Base-by-base conservation (phyloP, 2,113 vertebrate species). In the Prietella phreatophila region DNA sequence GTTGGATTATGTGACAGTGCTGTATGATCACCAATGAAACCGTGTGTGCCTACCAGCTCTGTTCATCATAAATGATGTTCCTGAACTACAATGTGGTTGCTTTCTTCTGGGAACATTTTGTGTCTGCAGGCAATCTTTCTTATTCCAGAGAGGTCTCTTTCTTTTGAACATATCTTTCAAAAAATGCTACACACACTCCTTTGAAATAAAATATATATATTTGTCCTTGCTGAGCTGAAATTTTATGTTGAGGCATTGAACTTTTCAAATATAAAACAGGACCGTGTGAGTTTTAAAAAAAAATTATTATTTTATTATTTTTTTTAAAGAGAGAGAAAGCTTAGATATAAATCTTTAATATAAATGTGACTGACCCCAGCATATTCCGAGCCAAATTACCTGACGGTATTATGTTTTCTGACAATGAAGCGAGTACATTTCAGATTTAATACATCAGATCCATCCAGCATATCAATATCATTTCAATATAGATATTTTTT, bases 101-200 rank as follows among this genome's bases (percentile, higher is more conserved):
- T n/a, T 30, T 76, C 56, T 67, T 76, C 50, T 81, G 67, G 63
- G 63, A 85, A 58, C 47, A 47, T 60, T 79, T 85, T 71, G 25
- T 85, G 55, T 20, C 82, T 80, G 27, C 58, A 55, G 63, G 42
- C 58, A 67, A 80, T 55, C 47, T 61, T 67, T 86, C 55, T 53
- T 7, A 30, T 85, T 88, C 60, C 63, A 25, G 50, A 85, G 17
- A 71, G 53, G 39, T 79, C 47, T 13, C 39, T 63, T 17, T 55
- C 27, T 84, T 81, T 84, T 53, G 42, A 87, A 87, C 61, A 27
- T 9, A 61, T 79, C 73, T 17, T 42, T 85, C 33, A 86, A 67
- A 61, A 50, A 50, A 25, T 36, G 73, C 25, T 60, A 76, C 50
- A 80, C 60, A 50, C 25, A 5, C 60, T 55, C 13, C 6, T 55